These are phyloP conservation scores for Amorpha juglandis DNA, from an alignment of 2,888 invertebrate species.

Conservation along the genomic window DNA sequence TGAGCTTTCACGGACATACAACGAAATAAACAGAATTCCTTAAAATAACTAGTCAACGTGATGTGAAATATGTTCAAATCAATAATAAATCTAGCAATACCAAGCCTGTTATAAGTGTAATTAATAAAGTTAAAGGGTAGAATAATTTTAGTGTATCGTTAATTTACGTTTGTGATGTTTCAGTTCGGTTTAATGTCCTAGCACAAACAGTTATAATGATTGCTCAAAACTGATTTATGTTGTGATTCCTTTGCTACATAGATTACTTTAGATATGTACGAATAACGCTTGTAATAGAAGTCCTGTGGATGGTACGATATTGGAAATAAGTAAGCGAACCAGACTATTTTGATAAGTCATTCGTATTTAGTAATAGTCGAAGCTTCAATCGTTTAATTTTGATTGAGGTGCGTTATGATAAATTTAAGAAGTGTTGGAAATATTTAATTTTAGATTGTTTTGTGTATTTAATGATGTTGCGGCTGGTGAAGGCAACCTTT, in stretches of 20 bases:
- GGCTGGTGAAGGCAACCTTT: not conserved
- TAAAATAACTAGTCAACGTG: constrained; percentile 28
- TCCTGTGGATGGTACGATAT: constrained; percentile 36
- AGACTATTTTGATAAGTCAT: constrained; percentile 17
- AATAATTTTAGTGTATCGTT: constrained; percentile 42
- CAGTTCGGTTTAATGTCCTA: constrained; percentile 54
- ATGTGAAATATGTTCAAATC: constrained; percentile 20
- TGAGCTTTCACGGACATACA: constrained; percentile 19
- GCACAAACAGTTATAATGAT: constrained; percentile 58
- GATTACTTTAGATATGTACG: constrained; percentile 51
- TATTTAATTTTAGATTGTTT: constrained; percentile 9
- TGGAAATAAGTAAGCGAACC: constrained; percentile 34
- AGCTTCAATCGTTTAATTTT: constrained; percentile 8
- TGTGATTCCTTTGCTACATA: constrained; percentile 55
- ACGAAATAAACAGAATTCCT: constrained; percentile 27
- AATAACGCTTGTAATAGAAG: constrained; percentile 47
- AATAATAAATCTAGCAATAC: constrained; percentile 25
- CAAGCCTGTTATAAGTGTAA: constrained; percentile 16
- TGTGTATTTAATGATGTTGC: not conserved
- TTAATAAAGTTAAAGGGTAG: constrained; percentile 30
- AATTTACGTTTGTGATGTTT: constrained; percentile 44
- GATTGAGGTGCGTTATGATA: constrained; percentile 10
- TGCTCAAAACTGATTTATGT: constrained; percentile 62
- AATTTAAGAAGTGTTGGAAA: constrained; percentile 15
- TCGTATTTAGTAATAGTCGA: constrained; percentile 1